phyloP scores from a whole-genome alignment of 2,888 invertebrate genomes.

The Limnephilus marmoratus region DNA sequence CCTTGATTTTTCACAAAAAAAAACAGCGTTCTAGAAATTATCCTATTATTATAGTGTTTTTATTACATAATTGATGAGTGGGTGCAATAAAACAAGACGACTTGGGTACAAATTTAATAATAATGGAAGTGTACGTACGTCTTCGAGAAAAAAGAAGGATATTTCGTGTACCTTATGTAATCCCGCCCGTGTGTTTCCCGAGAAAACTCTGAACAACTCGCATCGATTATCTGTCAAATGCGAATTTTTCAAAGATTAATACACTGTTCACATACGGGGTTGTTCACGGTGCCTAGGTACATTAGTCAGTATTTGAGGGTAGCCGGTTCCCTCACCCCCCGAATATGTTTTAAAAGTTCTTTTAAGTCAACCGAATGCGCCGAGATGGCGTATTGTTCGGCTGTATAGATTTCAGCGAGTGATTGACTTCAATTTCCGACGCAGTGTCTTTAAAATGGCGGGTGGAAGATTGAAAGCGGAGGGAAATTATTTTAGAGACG shows the following conservation, averaged over 20 bases:
- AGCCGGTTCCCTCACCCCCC: constrained; percentile 33
- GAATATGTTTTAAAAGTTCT: constrained; percentile 58
- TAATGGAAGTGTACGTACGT: no score
- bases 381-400: constrained; percentile 31
- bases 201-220: constrained; percentile 47
- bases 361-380: constrained; percentile 49
- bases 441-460: constrained; percentile 46
- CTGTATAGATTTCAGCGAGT: constrained; percentile 48
- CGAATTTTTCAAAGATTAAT: constrained; percentile 61
- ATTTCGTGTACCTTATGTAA: neutral
- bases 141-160: neutral
- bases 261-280: constrained; percentile 49
- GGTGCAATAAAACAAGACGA: neutral
- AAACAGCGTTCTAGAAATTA: no score
- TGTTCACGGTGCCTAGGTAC: neutral
- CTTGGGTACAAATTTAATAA: no score
- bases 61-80: neutral
- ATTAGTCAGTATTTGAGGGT: neutral
- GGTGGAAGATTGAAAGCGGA: constrained; percentile 14
- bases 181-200: neutral
- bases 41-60: neutral
- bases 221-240: constrained; percentile 60
- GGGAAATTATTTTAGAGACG: constrained; percentile 21
- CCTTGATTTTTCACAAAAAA: no score
- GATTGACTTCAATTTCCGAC: constrained; percentile 56